Percentiles rank a stretch among this genome's conserved stretches.
Evolutionary conservation across 2,888 invertebrate genomes (phyloP).

Genomic region (Lobophora halterata): DNA sequence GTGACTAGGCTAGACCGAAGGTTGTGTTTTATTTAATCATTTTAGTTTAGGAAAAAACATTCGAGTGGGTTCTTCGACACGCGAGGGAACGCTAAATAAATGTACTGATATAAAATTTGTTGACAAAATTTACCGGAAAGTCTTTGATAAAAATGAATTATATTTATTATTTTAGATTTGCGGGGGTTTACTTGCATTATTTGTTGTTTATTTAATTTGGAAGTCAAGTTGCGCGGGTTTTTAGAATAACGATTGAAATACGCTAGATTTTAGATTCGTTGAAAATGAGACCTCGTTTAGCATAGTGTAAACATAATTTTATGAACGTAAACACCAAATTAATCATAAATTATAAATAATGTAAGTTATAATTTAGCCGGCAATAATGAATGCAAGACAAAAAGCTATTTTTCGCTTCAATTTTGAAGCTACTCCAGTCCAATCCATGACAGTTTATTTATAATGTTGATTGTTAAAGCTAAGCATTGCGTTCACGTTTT

Average conservation of each 20-base stretch:
- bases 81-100: slow-evolving; percentile 2
- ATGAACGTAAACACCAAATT: slow-evolving; percentile 75
- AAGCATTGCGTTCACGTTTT: slow-evolving; percentile 24
- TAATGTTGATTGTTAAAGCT: slow-evolving; percentile 14
- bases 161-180: slow-evolving; percentile 7
- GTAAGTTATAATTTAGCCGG: slow-evolving; percentile 38
- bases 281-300: slow-evolving; percentile 37
- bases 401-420: slow-evolving; percentile 21
- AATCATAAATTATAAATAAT: slow-evolving; percentile 55
- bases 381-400: slow-evolving; percentile 30
- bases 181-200: slow-evolving; percentile 9
- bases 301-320: slow-evolving; percentile 49
- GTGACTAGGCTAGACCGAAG: slow-evolving; percentile 27
- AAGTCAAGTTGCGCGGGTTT: slow-evolving; percentile 12
- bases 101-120: slow-evolving; percentile 18
- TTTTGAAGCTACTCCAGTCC: slow-evolving; percentile 26
- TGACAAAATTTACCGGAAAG: too few species aligned
- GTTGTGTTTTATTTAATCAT: slow-evolving; percentile 32
- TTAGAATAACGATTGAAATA: slow-evolving; percentile 26
- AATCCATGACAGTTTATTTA: slow-evolving; percentile 21
- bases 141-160: too few species aligned
- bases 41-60: slow-evolving; percentile 27
- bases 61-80: slow-evolving; percentile 9
- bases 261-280: slow-evolving; percentile 43
- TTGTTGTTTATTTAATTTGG: slow-evolving; percentile 2